Conservation (phyloP, 1,140 invertebrate species). For the Laupala kohalensis region DNA sequence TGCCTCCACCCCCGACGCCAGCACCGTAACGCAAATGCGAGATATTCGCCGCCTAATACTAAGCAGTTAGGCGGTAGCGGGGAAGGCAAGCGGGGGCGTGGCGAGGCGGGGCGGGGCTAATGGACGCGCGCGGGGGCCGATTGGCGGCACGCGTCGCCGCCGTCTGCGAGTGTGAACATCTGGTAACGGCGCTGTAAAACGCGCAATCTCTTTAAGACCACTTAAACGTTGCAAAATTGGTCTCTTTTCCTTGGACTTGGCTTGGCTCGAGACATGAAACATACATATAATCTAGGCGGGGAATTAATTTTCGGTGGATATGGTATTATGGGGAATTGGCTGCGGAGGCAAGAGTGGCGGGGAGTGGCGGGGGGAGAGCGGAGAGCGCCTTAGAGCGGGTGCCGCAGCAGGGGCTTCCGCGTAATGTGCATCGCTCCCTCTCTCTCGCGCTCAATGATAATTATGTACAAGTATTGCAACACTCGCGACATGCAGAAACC, state of each 20-base stretch:
- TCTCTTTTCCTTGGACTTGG: constrained; percentile 11
- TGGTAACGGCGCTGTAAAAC: constrained; percentile 16
- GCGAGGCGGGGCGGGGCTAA: constrained; percentile 1
- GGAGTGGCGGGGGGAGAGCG: neutral
- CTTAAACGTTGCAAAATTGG: constrained; percentile 15
- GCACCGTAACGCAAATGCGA: constrained; percentile 5
- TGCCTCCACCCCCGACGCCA: neutral
- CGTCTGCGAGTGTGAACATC: constrained; percentile 13
- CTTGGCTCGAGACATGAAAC: constrained; percentile 12
- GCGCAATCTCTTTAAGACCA: constrained; percentile 17
- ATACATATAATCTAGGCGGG: constrained; percentile 14
- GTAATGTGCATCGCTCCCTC: too few species aligned
- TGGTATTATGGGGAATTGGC: constrained; percentile 14
- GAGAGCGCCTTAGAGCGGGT: neutral
- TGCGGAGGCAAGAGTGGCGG: neutral
- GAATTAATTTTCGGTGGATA: constrained; percentile 16
- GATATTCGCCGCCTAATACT: constrained; percentile 15
- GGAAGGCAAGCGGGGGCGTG: neutral
- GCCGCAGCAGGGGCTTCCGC: too few species aligned
- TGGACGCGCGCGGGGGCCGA: constrained; percentile 1
- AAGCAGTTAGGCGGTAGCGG: constrained; percentile 13
- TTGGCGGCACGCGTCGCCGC: too few species aligned
- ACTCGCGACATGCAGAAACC: too few species aligned
- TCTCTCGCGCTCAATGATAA: too few species aligned
- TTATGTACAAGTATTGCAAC: too few species aligned